A percentile compares a stretch with the other conserved stretches of the same genome.
Evolutionary conservation across 2,797 vertebrate species (phyloP).

Genomic region (Alectoris magna): DNA sequence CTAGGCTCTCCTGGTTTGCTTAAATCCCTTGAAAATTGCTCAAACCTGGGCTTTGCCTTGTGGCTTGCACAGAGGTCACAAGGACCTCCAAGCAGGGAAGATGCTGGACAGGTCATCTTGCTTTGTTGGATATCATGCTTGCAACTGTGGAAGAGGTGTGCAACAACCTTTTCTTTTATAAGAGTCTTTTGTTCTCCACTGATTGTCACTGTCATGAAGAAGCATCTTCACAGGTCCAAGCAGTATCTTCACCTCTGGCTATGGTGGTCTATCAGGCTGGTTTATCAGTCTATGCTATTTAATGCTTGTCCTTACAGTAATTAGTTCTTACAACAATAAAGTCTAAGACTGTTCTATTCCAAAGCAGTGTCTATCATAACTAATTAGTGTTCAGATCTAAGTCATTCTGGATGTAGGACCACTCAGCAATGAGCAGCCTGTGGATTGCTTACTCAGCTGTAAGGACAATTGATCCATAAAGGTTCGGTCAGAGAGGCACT

Average conservation of each 20-base stretch:
- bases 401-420: not conserved
- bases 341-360: not conserved
- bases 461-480: not conserved
- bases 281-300: not conserved
- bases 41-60: rapidly evolving
- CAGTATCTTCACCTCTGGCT: not conserved
- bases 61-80: not conserved
- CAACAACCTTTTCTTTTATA: not conserved
- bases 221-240: not conserved
- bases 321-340: no score
- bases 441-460: not conserved
- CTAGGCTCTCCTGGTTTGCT: not conserved
- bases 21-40: not conserved
- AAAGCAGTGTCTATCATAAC: not conserved
- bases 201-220: not conserved
- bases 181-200: not conserved
- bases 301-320: not conserved
- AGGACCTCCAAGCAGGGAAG: not conserved
- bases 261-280: no score
- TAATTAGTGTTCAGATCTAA: constrained; percentile 12
- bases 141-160: not conserved
- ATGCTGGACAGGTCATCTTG: not conserved
- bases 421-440: constrained; percentile 14
- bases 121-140: not conserved
- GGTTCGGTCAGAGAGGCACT: constrained; percentile 1